Percentiles rank a stretch among this genome's conserved stretches.
Conservation (phyloP, 1,140 invertebrate species). For the Rhagoletis zephyria region DNA sequence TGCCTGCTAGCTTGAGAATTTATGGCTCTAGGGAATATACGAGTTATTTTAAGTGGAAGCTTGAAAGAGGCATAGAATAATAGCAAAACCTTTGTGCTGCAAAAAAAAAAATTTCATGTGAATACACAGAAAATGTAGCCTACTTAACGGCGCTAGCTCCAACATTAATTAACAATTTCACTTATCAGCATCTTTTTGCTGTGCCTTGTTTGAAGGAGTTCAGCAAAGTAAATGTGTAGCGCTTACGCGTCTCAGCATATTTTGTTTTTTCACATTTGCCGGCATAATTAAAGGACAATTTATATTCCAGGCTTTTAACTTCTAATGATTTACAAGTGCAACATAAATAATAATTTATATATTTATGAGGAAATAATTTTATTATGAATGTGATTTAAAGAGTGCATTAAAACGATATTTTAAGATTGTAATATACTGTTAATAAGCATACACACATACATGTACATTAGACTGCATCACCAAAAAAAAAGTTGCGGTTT, state of each 20-base stretch:
- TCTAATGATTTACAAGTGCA: neutral
- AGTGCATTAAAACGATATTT: too few relatives aligned
- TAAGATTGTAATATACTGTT: too few relatives aligned
- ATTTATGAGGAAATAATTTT: neutral
- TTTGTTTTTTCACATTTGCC: neutral
- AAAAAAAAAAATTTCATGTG: neutral
- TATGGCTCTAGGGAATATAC: neutral
- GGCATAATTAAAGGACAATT: constrained; percentile 16
- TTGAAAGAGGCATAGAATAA: neutral
- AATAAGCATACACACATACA: too few relatives aligned
- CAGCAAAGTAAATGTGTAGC: neutral
- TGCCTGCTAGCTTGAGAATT: neutral
- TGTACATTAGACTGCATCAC: too few relatives aligned
- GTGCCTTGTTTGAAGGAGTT: neutral
- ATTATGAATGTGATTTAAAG: too few relatives aligned
- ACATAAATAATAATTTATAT: neutral
- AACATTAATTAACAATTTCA: constrained; percentile 47
- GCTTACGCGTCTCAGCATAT: neutral
- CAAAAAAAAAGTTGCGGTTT: too few relatives aligned
- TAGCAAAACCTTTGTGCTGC: neutral
- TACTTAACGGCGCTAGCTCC: neutral
- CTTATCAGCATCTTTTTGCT: constrained; percentile 32
- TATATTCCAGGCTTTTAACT: neutral
- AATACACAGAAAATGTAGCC: neutral
- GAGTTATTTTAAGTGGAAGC: neutral